Evolutionary conservation across 2,888 invertebrate genomes (phyloP), one percentile per base, ranked within the genome.

Genomic region (Ommatoiulus sabulosus): DNA sequence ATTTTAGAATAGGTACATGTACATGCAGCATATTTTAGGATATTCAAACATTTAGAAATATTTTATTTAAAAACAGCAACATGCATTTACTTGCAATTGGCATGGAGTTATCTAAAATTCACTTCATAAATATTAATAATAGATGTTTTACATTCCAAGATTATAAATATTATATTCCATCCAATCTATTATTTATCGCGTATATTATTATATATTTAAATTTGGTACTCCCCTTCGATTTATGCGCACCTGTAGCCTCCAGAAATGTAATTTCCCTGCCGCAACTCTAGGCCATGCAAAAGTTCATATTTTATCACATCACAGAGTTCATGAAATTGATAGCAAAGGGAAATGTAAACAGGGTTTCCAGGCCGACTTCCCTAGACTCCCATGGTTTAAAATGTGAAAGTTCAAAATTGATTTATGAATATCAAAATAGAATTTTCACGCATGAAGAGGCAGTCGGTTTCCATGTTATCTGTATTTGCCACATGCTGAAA

Each of bases 351-450:
- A 72, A 24, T 24, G 72, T 72, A 72, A 72, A 72, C 72, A 72
- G 8, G 72, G 72, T 72, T 72, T 20, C n/a, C n/a, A 63, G 3
- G n/a, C n/a, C 6, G 63, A 63, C 63, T 20, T 63, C n/a, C 8
- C 24, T 24, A 20, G 72, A 24, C 20, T 20, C n/a, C 72, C 72
- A 72, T 1, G 72, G 72, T 20, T 72, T 24, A 72, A 72, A 72
- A 72, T 72, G 72, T 72, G 72, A 72, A 72, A 72, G 72, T 72
- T 72, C 72, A n/a, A 72, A 72, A 72, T 72, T 72, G 72, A 72
- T 72, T 72, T 72, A 72, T 72, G 72, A 72, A 72, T 72, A 72
- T 72, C 72, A 72, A 72, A 72, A 72, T 72, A 24, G 72, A 72
- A 72, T 72, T 72, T 72, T 72, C 72, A 72, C 10, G 72, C 72